A percentile compares a stretch with the other conserved stretches of the same genome.
phyloP scores from a whole-genome alignment of 2,113 vertebrate genomes.

The Danionella cerebrum region DNA sequence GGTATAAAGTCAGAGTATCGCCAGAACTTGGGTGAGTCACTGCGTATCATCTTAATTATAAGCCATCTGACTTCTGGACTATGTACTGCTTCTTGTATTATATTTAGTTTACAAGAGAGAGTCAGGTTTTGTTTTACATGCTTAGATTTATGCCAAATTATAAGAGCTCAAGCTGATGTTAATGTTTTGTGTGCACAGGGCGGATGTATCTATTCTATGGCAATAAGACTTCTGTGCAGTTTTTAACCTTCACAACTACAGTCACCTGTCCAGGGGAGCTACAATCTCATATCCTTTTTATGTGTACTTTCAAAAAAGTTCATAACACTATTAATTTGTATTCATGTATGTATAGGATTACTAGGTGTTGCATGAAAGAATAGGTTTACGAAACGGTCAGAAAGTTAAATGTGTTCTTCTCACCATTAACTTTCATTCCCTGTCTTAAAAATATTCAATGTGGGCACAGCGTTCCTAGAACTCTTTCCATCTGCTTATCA shows the following conservation, averaged over 20 bases:
- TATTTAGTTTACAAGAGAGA: not conserved
- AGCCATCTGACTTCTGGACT: not conserved
- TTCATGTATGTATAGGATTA: too few relatives aligned
- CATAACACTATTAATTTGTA: too few relatives aligned
- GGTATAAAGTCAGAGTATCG: constrained; percentile 90
- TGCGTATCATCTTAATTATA: not conserved
- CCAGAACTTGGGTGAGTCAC: constrained; percentile 79
- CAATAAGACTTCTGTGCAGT: constrained; percentile 89
- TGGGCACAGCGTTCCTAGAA: too few relatives aligned
- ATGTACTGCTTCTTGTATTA: not conserved
- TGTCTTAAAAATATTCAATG: too few relatives aligned
- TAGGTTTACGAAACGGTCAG: too few relatives aligned
- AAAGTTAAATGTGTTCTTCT: too few relatives aligned
- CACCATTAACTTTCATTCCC: too few relatives aligned
- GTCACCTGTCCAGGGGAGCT: constrained; percentile 80
- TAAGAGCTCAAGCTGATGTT: not conserved
- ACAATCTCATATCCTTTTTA: constrained; percentile 78
- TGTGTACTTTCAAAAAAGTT: not conserved
- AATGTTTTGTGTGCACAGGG: constrained; percentile 54
- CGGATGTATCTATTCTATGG: constrained; percentile 92
- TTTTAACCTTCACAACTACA: constrained; percentile 77
- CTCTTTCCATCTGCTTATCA: too few relatives aligned
- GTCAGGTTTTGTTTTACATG: not conserved
- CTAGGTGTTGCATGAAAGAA: too few relatives aligned
- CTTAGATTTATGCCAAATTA: too few relatives aligned